These are phyloP conservation scores for Trichonephila inaurata DNA, from an alignment of 1,140 invertebrate species.

Conservation along the genomic window DNA sequence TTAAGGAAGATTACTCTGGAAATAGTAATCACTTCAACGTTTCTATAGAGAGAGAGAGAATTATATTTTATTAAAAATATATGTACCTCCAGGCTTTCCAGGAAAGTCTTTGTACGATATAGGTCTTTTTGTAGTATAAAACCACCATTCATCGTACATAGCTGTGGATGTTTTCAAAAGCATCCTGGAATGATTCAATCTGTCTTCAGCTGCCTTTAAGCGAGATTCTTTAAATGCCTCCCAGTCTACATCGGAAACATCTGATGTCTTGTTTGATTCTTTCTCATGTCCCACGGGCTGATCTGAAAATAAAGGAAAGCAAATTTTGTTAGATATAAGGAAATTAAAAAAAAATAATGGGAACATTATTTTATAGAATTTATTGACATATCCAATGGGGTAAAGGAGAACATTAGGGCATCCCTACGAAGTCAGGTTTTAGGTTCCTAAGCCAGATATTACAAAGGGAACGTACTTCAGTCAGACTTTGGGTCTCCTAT, in stretches of 20 bases:
- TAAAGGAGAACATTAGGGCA: no score
- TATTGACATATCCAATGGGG: no score
- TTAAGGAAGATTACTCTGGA: background rate
- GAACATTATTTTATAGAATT: background rate
- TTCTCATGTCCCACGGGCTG: background rate
- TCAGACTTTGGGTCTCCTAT: no score
- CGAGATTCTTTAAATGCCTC: background rate
- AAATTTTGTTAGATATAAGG: background rate
- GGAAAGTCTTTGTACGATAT: slow-evolving; percentile 42
- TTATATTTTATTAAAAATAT: background rate
- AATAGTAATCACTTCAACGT: background rate
- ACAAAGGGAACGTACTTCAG: no score
- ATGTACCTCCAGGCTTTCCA: slow-evolving; percentile 33
- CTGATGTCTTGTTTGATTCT: background rate
- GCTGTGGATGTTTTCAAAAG: background rate
- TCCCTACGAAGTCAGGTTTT: no score
- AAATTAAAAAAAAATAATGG: background rate
- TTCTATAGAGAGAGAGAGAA: background rate
- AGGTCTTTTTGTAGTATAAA: slow-evolving; percentile 27
- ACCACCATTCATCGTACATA: slow-evolving; percentile 47
- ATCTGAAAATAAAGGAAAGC: background rate
- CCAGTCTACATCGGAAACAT: background rate
- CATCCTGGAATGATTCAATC: slow-evolving; percentile 46
- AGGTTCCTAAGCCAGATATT: no score
- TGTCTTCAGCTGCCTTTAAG: background rate